These are phyloP conservation scores for Tinea pellionella DNA, from an alignment of 2,888 invertebrate genomes.

Conservation along the genomic window DNA sequence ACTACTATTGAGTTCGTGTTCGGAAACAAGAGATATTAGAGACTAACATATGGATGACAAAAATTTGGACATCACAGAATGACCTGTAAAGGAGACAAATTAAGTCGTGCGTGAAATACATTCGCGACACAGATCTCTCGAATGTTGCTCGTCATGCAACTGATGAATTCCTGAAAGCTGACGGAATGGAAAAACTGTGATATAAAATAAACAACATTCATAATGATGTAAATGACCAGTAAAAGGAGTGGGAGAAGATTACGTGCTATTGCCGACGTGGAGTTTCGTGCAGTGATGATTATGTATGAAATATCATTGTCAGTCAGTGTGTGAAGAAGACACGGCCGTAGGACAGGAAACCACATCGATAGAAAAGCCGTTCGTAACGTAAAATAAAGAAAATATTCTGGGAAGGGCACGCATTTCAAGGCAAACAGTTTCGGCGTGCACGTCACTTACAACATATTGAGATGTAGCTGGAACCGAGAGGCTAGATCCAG, in stretches of 20 bases:
- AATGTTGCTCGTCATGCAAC: slow-evolving; percentile 1
- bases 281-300: slow-evolving; percentile 51
- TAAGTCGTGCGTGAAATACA: background rate
- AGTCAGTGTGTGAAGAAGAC: slow-evolving; percentile 50
- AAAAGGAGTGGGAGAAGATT: slow-evolving; percentile 16
- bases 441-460: slow-evolving; percentile 68
- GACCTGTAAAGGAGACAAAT: background rate
- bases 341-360: slow-evolving; percentile 45
- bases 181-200: background rate
- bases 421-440: slow-evolving; percentile 38
- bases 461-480: slow-evolving; percentile 78
- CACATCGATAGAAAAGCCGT: slow-evolving; percentile 50
- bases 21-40: background rate
- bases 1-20: background rate
- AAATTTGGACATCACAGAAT: background rate
- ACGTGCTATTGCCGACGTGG: slow-evolving; percentile 34
- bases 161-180: background rate
- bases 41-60: background rate
- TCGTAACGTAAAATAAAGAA: slow-evolving; percentile 48
- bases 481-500: slow-evolving; percentile 87
- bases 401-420: slow-evolving; percentile 37
- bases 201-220: background rate
- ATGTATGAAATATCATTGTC: slow-evolving; percentile 44
- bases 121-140: background rate
- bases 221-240: background rate